Percentiles rank a stretch among this genome's conserved stretches.
Evolutionary conservation across 2,113 vertebrate genomes (phyloP).

Genomic region (Tichodroma muraria): DNA sequence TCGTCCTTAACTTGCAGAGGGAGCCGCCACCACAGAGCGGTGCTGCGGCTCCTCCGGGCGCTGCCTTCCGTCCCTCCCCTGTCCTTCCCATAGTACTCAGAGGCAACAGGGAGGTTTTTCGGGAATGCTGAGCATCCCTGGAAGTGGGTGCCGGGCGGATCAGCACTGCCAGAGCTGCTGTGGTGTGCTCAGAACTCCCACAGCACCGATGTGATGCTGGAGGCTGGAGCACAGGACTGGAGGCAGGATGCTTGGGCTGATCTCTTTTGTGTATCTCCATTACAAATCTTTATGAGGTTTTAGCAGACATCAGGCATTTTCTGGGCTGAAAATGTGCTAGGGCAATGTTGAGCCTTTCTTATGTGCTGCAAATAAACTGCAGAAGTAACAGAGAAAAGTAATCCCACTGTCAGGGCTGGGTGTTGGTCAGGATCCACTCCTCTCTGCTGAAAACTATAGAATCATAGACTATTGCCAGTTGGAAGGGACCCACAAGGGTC

Average conservation of each 20-base stretch:
- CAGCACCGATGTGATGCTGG: background rate
- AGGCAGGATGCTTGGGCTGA: background rate
- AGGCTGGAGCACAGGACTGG: background rate
- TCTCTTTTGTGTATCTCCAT: background rate
- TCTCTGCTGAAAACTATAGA: background rate
- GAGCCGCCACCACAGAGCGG: no score
- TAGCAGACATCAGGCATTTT: background rate
- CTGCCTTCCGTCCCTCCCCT: background rate
- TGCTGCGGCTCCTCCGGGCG: background rate
- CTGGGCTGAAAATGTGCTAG: background rate
- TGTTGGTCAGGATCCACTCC: background rate
- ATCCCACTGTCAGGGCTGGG: background rate
- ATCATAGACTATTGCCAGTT: background rate
- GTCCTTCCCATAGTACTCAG: fast-evolving
- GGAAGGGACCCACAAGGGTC: background rate
- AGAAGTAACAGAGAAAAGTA: background rate
- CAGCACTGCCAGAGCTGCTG: background rate
- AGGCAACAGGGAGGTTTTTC: background rate
- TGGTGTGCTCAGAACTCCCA: background rate
- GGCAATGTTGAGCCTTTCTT: background rate
- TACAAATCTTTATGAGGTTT: background rate
- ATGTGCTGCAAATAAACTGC: background rate
- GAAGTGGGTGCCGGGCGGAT: background rate
- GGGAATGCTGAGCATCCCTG: background rate
- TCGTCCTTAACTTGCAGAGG: background rate